Conservation (phyloP, 2,888 invertebrate species). For the Thecophora atra region DNA sequence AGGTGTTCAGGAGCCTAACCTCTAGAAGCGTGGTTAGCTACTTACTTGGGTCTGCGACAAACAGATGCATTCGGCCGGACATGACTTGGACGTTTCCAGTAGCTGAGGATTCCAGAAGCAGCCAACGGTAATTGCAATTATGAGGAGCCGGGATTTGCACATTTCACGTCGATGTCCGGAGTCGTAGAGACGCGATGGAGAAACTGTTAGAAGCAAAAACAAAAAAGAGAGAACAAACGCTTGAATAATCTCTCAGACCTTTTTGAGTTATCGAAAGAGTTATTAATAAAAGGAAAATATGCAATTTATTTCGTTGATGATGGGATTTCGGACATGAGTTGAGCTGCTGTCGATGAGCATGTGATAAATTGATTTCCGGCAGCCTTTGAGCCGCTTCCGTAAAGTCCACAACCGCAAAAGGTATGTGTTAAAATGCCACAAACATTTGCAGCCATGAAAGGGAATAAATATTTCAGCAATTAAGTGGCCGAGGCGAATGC, state of each 20-base stretch:
- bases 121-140: slow-evolving; percentile 66
- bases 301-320: too few species aligned
- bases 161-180: slow-evolving; percentile 63
- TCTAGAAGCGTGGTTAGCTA: slow-evolving; percentile 35
- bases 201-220: neutral
- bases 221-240: neutral
- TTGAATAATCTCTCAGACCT: neutral
- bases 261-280: too few species aligned
- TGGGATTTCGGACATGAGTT: too few species aligned
- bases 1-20: neutral
- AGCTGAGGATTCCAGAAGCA: slow-evolving; percentile 66
- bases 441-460: neutral
- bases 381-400: slow-evolving; percentile 1
- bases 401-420: neutral
- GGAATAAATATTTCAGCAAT: slow-evolving; percentile 18
- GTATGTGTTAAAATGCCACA: neutral
- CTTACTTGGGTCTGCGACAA: slow-evolving; percentile 86
- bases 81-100: slow-evolving; percentile 70
- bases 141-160: slow-evolving; percentile 66
- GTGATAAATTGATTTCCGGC: neutral
- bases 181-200: slow-evolving; percentile 22
- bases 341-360: neutral
- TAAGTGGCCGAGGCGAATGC: slow-evolving; percentile 1
- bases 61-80: slow-evolving; percentile 86
- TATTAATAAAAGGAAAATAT: too few species aligned